Evolutionary conservation across 2,888 invertebrate genomes (phyloP).

Genomic region (Mesorhabditis spiculigera): DNA sequence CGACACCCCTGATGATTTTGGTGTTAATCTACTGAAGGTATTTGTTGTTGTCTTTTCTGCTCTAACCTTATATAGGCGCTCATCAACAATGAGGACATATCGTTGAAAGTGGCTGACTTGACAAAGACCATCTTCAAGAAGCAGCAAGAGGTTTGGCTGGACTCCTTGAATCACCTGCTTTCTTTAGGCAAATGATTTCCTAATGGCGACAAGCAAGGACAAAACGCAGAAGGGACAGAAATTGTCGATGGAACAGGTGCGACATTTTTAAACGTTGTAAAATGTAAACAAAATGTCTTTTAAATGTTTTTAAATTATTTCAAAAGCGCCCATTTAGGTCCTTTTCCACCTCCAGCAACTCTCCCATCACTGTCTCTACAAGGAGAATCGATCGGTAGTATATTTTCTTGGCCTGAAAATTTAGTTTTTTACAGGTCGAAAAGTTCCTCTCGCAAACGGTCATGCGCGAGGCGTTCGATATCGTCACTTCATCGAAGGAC

Average conservation of each 20-base stretch:
- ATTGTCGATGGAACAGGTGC: not conserved
- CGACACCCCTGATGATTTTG: not conserved
- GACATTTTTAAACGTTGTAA: no score
- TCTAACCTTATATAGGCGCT: not conserved
- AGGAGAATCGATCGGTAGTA: not conserved
- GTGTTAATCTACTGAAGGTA: not conserved
- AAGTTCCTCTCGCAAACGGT: not conserved
- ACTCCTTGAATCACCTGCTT: not conserved
- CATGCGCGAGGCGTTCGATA: not conserved
- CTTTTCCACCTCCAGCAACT: not conserved
- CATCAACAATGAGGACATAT: not conserved
- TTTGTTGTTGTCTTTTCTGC: not conserved
- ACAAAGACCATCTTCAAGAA: not conserved
- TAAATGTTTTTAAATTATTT: not conserved
- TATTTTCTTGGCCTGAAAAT: not conserved
- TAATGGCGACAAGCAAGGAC: not conserved
- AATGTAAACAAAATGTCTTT: not conserved
- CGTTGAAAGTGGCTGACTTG: not conserved
- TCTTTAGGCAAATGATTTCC: not conserved
- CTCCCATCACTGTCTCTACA: slow-evolving; percentile 1
- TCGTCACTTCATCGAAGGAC: not conserved
- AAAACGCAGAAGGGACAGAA: not conserved
- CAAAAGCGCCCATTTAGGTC: not conserved
- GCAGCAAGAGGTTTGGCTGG: not conserved
- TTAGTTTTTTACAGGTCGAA: not conserved